Base-by-base conservation (phyloP, 2,888 invertebrate genomes). In the Torymus auratus region DNA sequence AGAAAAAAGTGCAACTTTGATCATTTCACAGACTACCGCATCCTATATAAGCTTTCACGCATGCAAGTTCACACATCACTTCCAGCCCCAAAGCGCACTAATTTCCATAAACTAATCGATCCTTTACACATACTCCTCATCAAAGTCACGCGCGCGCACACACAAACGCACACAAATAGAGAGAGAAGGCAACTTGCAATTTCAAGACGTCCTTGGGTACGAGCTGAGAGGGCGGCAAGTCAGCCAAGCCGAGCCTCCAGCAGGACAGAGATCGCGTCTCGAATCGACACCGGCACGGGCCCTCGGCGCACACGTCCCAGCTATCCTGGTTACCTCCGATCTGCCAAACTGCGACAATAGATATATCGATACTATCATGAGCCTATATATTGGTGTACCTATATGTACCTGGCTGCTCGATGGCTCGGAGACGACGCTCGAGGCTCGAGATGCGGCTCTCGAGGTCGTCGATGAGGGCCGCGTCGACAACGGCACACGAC, bases 221-320 rank as follows among this genome's bases (percentile, higher is more conserved):
- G 2, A 93, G 89, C 86, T 95, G 93, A 23, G 93, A 91, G 0
- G 93, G 88, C 0, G 95, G 94, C 12, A 95, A 91, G n/a, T 92
- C 91, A 0, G 92, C 89, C 12, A 95, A 89, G 0, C 93, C 93
- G 60, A 93, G 92, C 81, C 94, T 92, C 95, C 95, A 95, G 87
- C 95, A 95, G 83, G 93, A 94, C 50, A 95, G 89, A 0, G 94
- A 93, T 76, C 93, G 93, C 0, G 94, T 94, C 84, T 94, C 93
- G 0, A 93, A 93, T 84, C 93, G 92, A 85, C 95, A 95, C 78
- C 93, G 93, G 85, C 95, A 95, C 0, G 94, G 93, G 0, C 93
- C 93, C 84, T 93, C 92, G 55, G 92, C 92, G 78, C 94, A 94
- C 72, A 94, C 92, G 85, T 93, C 92, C 85, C 94, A 93, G 58